Base-by-base conservation (phyloP, 2,113 vertebrate genomes). In the Macaca mulatta region DNA sequence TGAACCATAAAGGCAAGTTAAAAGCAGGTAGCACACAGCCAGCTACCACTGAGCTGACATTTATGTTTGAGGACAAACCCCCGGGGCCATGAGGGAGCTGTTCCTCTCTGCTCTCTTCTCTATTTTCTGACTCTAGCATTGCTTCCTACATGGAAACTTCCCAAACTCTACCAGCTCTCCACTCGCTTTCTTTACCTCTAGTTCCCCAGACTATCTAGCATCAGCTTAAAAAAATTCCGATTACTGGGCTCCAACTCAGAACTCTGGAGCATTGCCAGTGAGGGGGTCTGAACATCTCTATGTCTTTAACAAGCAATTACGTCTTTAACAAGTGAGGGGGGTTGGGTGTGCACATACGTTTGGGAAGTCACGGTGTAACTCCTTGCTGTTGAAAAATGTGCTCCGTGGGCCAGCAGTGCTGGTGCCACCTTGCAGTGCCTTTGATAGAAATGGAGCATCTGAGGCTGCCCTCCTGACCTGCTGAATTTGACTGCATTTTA, bases 221-320 rank as follows among this genome's bases (percentile, higher is more conserved):
- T 12, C 40, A 22, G 14, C 22, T 83, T 95, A 74, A 84, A 45
- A 83, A 93, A 79, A 69, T 69, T 67, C 78, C 35, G 40, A 45
- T 80, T 38, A 23, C 27, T 38, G 45, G 12, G 52, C 35, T 95
- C 16, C 52, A 78, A 4, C 23, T 70, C 16, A 27, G 18, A 93
- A 40, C 88, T 61, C 18, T 38, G 5, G 5, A 84, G 9, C 79
- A 25, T 18, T 40, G 84, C 23, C 22, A 80, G 20, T 2, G 23
- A n/a, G 0, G 1, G 6, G 6, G 0, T 67, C 52, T 67, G 77
- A 86, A 83, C 38, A 40, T 40, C 38, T 25, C 38, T 30, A 4
- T 20, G 2, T 89, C 25, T 32, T 17, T 12, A 77, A 83, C 14
- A 84, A 55, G 64, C 67, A 43, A 0, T 6, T 4, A 50, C 48